A percentile compares a stretch with the other conserved stretches of the same genome.
These are phyloP conservation scores for Catharus fuscescens DNA, from an alignment of 2,113 vertebrate genomes.

Conservation along the genomic window DNA sequence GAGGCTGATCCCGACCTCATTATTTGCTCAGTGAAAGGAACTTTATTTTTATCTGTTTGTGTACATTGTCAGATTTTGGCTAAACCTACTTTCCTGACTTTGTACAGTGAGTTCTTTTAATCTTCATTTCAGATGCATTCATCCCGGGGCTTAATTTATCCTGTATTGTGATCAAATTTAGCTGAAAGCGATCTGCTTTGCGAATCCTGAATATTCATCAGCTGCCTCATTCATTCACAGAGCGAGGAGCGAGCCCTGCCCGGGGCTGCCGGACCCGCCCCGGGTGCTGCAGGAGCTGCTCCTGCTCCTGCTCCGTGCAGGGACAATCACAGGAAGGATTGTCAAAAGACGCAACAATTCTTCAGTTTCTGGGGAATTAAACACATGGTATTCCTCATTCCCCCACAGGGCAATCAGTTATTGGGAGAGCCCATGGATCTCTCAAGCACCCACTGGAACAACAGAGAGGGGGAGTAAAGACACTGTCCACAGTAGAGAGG, in stretches of 20 bases:
- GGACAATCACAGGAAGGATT: no score
- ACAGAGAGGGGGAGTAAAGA: no score
- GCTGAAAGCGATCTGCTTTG: slow-evolving; percentile 66
- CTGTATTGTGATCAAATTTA: slow-evolving; percentile 76
- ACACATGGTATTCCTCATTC: no score
- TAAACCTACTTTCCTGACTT: slow-evolving; percentile 65
- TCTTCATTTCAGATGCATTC: slow-evolving; percentile 75
- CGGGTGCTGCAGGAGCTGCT: background rate
- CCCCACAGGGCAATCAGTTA: no score
- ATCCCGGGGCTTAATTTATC: slow-evolving; percentile 76
- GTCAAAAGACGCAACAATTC: no score
- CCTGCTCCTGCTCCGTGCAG: background rate
- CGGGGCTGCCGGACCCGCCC: background rate
- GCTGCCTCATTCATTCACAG: slow-evolving; percentile 62
- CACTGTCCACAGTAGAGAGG: no score
- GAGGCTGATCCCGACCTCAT: slow-evolving; percentile 52
- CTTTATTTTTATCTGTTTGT: slow-evolving; percentile 74
- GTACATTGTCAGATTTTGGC: slow-evolving; percentile 71
- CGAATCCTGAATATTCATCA: slow-evolving; percentile 74
- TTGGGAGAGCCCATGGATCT: no score
- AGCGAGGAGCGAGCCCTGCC: background rate
- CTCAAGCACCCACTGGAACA: no score
- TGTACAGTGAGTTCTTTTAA: slow-evolving; percentile 75
- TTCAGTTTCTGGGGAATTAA: no score
- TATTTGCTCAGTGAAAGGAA: slow-evolving; percentile 72